A percentile compares a stretch with the other conserved stretches of the same genome.
These are phyloP conservation scores for Cossypha caffra DNA, from an alignment of 2,797 vertebrate genomes.

Conservation along the genomic window DNA sequence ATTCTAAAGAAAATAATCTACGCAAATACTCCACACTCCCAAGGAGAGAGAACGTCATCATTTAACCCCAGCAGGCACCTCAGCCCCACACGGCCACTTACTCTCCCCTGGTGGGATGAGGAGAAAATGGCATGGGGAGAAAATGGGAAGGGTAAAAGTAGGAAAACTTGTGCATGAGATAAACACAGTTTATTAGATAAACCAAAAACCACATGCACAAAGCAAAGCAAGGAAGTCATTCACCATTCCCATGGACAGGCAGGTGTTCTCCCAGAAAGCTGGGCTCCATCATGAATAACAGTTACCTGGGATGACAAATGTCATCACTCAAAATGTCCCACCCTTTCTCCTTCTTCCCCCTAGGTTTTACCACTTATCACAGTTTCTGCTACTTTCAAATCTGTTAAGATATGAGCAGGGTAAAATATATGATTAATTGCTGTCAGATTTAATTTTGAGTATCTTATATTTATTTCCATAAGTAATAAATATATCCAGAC, in stretches of 20 bases:
- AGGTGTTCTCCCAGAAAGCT: neutral
- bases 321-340: neutral
- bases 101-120: neutral
- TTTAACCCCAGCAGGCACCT: neutral
- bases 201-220: neutral
- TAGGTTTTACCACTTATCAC: fast-evolving
- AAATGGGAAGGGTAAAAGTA: neutral
- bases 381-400: neutral
- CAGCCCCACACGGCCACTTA: fast-evolving
- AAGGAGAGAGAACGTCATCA: neutral
- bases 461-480: neutral
- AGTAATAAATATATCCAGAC: neutral
- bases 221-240: neutral
- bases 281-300: neutral
- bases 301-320: neutral
- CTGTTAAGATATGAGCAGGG: neutral
- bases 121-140: neutral
- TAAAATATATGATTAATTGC: neutral
- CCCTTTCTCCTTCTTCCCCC: neutral
- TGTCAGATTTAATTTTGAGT: neutral
- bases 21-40: neutral
- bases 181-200: neutral
- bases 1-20: neutral
- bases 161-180: neutral
- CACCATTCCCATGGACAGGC: fast-evolving